Conservation (phyloP, 2,888 invertebrate genomes). For the Eupithecia subfuscata region DNA sequence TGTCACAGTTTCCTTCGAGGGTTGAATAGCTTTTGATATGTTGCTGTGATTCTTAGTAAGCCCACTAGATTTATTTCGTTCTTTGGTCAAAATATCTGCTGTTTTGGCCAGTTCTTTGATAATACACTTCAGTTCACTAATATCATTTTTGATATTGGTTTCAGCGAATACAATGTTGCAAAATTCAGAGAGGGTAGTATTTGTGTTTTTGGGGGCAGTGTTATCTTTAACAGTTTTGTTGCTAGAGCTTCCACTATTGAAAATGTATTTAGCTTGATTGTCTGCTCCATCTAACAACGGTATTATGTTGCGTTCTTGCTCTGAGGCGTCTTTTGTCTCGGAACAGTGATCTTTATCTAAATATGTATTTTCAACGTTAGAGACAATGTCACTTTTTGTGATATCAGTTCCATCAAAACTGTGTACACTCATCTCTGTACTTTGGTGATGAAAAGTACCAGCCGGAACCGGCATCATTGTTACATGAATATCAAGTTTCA, state of each 20-base stretch:
- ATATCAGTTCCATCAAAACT: constrained; percentile 14
- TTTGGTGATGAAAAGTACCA: constrained; percentile 34
- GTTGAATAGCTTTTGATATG: constrained; percentile 58
- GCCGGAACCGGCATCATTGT: constrained; percentile 55
- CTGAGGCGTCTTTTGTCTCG: neutral
- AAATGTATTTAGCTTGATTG: constrained; percentile 62
- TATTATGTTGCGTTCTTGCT: constrained; percentile 54
- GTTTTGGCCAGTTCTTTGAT: constrained; percentile 61
- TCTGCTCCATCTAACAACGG: constrained; percentile 64
- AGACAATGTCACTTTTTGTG: constrained; percentile 31
- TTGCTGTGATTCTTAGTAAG: constrained; percentile 34
- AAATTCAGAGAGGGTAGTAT: constrained; percentile 44
- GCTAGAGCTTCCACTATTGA: constrained; percentile 48
- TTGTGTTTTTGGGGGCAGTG: constrained; percentile 29
- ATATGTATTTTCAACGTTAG: constrained; percentile 22
- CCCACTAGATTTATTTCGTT: constrained; percentile 46
- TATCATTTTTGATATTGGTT: constrained; percentile 57
- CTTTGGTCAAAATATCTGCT: constrained; percentile 59
- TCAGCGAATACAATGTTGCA: constrained; percentile 38
- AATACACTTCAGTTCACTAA: constrained; percentile 61
- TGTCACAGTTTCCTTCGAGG: constrained; percentile 46
- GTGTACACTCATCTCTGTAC: constrained; percentile 30
- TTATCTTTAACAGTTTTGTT: constrained; percentile 37
- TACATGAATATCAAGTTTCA: constrained; percentile 65
- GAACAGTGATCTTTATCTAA: constrained; percentile 7